Evolutionary conservation across 2,888 invertebrate species (phyloP).

Genomic region (Nebria salina): DNA sequence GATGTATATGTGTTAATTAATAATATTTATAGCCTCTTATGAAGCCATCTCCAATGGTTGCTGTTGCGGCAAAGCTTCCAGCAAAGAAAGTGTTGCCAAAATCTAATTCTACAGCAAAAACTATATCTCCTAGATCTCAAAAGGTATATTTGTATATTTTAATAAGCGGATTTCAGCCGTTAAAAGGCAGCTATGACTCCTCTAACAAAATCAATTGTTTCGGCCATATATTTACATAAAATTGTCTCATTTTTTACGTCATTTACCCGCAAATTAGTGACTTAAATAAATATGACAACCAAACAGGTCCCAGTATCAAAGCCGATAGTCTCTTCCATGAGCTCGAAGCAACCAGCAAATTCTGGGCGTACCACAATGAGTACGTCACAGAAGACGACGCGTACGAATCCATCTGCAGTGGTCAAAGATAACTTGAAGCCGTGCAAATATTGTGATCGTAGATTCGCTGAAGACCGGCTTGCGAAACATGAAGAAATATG

Average conservation of each 20-base stretch:
- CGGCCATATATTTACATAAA: neutral
- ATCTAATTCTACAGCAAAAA: slow-evolving; percentile 8
- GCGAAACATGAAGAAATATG: slow-evolving; percentile 88
- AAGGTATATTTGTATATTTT: neutral
- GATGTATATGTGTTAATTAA: neutral
- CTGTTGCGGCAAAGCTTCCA: neutral
- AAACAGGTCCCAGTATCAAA: neutral
- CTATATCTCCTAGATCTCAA: slow-evolving; percentile 4
- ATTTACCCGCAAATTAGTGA: neutral
- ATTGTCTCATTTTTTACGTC: neutral
- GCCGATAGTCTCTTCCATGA: neutral
- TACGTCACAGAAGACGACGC: neutral
- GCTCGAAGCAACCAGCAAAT: neutral
- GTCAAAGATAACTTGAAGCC: slow-evolving; percentile 63
- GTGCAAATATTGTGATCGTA: slow-evolving; percentile 81
- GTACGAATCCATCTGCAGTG: slow-evolving; percentile 51
- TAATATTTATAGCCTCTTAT: neutral
- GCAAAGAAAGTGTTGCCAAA: slow-evolving; percentile 1
- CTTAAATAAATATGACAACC: neutral
- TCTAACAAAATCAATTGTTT: slow-evolving; percentile 6
- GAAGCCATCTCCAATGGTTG: neutral
- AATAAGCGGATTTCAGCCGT: neutral
- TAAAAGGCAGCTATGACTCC: neutral
- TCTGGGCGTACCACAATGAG: neutral
- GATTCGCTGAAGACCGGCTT: slow-evolving; percentile 84